Percentiles rank a stretch among this genome's conserved stretches.
phyloP scores from a whole-genome alignment of 1,140 invertebrate genomes.

The Babylonia areolata region DNA sequence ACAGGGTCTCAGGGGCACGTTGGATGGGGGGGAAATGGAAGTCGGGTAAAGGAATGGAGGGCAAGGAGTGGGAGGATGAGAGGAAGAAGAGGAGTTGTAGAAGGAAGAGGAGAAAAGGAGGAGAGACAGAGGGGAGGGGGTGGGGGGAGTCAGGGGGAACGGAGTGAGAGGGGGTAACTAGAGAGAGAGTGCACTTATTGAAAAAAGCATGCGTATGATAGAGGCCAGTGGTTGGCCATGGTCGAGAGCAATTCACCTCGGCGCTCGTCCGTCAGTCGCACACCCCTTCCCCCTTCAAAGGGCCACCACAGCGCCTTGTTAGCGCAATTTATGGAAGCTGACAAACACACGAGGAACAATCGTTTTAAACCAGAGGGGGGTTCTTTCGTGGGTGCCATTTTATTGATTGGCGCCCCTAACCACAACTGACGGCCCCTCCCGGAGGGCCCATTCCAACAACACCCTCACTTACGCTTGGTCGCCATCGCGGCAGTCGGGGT shows the following conservation, averaged over 20 bases:
- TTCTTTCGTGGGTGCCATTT: constrained; percentile 12
- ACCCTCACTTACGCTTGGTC: constrained; percentile 30
- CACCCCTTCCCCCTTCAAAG: background rate
- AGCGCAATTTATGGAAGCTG: constrained; percentile 24
- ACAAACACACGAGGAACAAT: constrained; percentile 26
- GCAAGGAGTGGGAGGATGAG: too few relatives aligned
- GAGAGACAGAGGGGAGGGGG: too few relatives aligned
- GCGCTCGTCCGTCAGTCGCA: background rate
- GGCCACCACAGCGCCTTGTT: constrained; percentile 4
- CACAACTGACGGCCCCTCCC: constrained; percentile 35
- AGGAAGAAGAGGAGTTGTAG: too few relatives aligned
- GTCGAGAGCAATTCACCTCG: background rate
- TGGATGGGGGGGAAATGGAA: too few relatives aligned
- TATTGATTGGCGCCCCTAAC: constrained; percentile 38
- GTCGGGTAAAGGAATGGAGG: too few relatives aligned
- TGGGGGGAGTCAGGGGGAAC: too few relatives aligned
- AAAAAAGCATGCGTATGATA: background rate
- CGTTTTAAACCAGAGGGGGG: constrained; percentile 21
- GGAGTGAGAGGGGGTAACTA: too few relatives aligned
- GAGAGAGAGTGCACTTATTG: too few relatives aligned
- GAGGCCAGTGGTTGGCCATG: background rate
- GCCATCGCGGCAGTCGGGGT: background rate
- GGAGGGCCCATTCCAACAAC: constrained; percentile 30
- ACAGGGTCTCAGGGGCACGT: too few relatives aligned
- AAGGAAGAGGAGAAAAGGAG: too few relatives aligned